Evolutionary conservation across 1,140 invertebrate species (phyloP).

Genomic region (Drosophila micromelanica): DNA sequence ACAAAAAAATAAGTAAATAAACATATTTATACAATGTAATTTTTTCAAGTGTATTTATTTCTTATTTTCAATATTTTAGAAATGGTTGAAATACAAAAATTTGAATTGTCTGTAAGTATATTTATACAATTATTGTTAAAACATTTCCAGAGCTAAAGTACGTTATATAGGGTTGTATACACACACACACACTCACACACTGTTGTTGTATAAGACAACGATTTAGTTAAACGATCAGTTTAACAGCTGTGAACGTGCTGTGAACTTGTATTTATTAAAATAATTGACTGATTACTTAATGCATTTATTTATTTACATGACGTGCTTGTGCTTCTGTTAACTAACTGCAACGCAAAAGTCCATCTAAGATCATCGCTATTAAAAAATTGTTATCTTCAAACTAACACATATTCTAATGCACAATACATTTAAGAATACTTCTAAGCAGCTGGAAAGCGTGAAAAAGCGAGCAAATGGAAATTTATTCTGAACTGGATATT

Average conservation of each 20-base stretch:
- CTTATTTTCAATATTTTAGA: neutral
- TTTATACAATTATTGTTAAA: neutral
- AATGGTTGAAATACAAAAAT: too few relatives aligned
- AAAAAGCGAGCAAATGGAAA: too few relatives aligned
- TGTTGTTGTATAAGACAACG: slow-evolving; percentile 3
- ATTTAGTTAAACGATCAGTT: slow-evolving; percentile 3
- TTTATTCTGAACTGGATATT: too few relatives aligned
- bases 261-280: slow-evolving; percentile 8
- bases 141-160: neutral
- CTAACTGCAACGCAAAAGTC: slow-evolving; percentile 9
- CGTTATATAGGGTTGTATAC: neutral
- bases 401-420: too few relatives aligned
- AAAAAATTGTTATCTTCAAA: neutral
- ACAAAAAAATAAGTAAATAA: slow-evolving; percentile 71
- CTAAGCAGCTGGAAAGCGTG: too few relatives aligned
- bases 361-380: neutral
- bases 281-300: slow-evolving; percentile 11
- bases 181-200: neutral
- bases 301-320: slow-evolving; percentile 17
- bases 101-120: too few relatives aligned
- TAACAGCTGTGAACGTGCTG: slow-evolving; percentile 3
- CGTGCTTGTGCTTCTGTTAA: slow-evolving; percentile 15
- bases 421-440: too few relatives aligned
- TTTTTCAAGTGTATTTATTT: slow-evolving; percentile 18
- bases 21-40: slow-evolving; percentile 80